Conservation (phyloP, 2,888 invertebrate species). For the Melipona beecheii region DNA sequence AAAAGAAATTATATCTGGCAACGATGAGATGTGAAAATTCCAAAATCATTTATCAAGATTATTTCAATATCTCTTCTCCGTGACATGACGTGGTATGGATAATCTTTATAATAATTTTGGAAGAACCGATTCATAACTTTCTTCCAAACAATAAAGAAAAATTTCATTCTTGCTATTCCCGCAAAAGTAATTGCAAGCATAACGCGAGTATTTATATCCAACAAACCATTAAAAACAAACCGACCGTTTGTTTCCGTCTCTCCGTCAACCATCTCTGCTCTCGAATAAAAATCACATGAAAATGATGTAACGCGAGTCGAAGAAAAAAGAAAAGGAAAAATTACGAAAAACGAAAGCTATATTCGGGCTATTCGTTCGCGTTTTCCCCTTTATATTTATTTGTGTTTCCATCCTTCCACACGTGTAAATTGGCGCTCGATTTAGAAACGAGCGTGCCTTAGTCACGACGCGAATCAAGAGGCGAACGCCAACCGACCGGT, state of each 20-base stretch:
- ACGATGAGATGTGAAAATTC: no score
- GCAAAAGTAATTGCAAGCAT: no score
- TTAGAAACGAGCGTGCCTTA: slow-evolving; percentile 5
- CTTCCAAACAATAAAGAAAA: not conserved
- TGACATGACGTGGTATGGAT: not conserved
- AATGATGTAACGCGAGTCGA: not conserved
- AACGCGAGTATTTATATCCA: not conserved
- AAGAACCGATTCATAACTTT: not conserved
- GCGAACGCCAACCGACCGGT: slow-evolving; percentile 6
- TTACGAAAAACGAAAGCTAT: not conserved
- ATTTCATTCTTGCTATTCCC: no score
- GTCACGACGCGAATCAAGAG: slow-evolving; percentile 8
- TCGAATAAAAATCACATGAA: no score
- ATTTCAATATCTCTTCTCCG: not conserved
- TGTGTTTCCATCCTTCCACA: not conserved
- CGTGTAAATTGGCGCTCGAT: slow-evolving; percentile 9
- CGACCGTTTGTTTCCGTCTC: not conserved
- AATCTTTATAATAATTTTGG: not conserved
- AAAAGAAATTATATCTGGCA: no score
- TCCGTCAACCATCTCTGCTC: no score
- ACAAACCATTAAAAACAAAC: not conserved
- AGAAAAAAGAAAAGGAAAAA: no score
- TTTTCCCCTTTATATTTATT: not conserved
- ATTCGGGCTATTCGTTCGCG: not conserved
- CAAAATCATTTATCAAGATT: no score